Evolutionary conservation across 2,888 invertebrate species (phyloP), one percentile per base, ranked within the genome.

Genomic region (Melitaea athalia): DNA sequence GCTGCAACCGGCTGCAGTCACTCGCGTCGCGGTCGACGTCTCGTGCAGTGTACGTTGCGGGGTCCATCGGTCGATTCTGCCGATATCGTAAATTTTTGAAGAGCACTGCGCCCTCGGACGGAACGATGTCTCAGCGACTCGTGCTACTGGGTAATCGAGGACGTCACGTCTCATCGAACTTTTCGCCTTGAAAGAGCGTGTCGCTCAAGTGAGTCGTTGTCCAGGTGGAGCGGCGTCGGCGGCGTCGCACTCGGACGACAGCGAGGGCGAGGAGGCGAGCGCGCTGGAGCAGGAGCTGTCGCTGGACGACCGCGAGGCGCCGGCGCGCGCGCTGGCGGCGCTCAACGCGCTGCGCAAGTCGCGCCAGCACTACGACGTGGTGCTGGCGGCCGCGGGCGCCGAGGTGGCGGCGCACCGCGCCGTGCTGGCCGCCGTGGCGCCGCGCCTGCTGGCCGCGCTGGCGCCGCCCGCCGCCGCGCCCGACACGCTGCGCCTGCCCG

Each of bases 281-380:
- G 85, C 79, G 67, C 75, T 81, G n/a, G 86, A 84, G 78, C 81
- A 79, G 75, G 87, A 86, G 81, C 87, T 95, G 80, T 91, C 93
- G 72, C 93, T 94, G 84, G 83, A 84, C 68, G 95, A 95, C 84
- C 93, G 91, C 52, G 91, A 84, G 59, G 94, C 94, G 80, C 94
- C 95, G 73, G 88, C 93, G 74, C 92, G 93, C 76, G 94, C 95
- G 76, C 93, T 97, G 72, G 87, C 92, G 65, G 94, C 95, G 49
- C 94, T 97, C 75, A 96, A 96, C 91, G 95, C 95, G 91, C 95
- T 97, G 94, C 94, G 97, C 79, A 96, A 96, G 88, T 96, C 96
- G 85, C 95, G 95, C 68, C 96, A 97, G 84, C 97, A 98, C 89
- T 98, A 96, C 91, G 98, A 98, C 92, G 96, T 96, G 77, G 94